Conservation (phyloP, 2,113 vertebrate species). For the Raja brachyura region DNA sequence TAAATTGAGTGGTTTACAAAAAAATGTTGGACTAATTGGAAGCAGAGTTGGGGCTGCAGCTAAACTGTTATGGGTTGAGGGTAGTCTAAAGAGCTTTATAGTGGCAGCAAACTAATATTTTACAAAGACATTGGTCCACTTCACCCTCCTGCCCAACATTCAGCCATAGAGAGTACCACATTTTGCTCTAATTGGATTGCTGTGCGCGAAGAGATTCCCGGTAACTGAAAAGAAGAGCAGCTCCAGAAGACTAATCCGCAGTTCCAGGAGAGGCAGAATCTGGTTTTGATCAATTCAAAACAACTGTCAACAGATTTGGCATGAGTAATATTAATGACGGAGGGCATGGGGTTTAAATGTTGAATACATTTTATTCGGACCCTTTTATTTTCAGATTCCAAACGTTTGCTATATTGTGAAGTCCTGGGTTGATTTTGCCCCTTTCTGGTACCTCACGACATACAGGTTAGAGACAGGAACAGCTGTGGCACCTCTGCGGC, state of each 20-base stretch:
- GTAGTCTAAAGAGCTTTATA: background rate
- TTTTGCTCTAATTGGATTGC: background rate
- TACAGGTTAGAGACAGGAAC: background rate
- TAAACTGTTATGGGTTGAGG: background rate
- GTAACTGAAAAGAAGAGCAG: too few relatives aligned
- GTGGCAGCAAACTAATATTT: background rate
- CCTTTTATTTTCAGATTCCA: background rate
- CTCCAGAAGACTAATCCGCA: background rate
- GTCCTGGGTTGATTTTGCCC: background rate
- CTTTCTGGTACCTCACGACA: background rate
- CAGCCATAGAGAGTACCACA: background rate
- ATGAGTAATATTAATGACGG: too few relatives aligned
- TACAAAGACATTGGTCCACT: background rate
- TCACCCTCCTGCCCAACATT: background rate
- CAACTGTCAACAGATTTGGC: too few relatives aligned
- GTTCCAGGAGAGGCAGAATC: background rate
- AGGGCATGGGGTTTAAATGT: too few relatives aligned
- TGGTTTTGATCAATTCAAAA: background rate
- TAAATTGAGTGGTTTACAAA: background rate
- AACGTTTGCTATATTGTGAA: background rate
- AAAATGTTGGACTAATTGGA: background rate
- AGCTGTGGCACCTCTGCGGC: background rate
- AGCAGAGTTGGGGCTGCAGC: background rate
- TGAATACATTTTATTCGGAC: background rate
- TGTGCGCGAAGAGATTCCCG: background rate